phyloP scores from a whole-genome alignment of 2,113 vertebrate species.

The Heterotis niloticus region DNA sequence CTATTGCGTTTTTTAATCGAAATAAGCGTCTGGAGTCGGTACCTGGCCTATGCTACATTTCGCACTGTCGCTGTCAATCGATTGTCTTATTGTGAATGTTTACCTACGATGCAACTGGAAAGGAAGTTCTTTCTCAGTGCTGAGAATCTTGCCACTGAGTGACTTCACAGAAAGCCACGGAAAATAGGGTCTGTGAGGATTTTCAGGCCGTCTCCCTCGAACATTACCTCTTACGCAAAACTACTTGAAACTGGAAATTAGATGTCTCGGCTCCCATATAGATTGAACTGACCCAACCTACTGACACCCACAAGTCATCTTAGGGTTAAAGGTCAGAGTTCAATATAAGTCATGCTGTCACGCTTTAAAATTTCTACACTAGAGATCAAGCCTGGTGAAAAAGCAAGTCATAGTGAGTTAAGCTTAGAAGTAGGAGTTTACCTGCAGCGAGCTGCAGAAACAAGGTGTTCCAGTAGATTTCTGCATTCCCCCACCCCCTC shows the following conservation, averaged over 20 bases:
- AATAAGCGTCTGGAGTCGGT: background rate
- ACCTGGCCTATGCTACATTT: background rate
- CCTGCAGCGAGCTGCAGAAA: constrained; percentile 40
- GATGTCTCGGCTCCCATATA: background rate
- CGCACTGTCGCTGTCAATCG: no score
- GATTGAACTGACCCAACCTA: constrained; percentile 31
- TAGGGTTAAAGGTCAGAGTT: constrained; percentile 43
- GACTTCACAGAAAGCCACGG: no score
- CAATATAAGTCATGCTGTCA: constrained; percentile 32
- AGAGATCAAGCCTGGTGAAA: constrained; percentile 41
- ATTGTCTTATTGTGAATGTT: no score
- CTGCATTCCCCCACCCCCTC: constrained; percentile 38
- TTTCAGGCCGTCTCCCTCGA: no score
- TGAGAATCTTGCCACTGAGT: no score
- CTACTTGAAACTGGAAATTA: background rate
- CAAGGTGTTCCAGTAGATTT: constrained; percentile 49
- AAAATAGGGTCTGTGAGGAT: no score
- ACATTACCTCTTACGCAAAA: no score
- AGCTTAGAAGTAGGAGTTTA: constrained; percentile 43
- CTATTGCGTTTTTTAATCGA: background rate
- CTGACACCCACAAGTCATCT: constrained; percentile 35
- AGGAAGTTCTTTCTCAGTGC: no score
- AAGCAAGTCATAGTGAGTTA: constrained; percentile 39
- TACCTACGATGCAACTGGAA: no score
- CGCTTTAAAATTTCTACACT: constrained; percentile 36